Evolutionary conservation across 2,113 vertebrate species (phyloP).

Genomic region (Sorex fumeus): DNA sequence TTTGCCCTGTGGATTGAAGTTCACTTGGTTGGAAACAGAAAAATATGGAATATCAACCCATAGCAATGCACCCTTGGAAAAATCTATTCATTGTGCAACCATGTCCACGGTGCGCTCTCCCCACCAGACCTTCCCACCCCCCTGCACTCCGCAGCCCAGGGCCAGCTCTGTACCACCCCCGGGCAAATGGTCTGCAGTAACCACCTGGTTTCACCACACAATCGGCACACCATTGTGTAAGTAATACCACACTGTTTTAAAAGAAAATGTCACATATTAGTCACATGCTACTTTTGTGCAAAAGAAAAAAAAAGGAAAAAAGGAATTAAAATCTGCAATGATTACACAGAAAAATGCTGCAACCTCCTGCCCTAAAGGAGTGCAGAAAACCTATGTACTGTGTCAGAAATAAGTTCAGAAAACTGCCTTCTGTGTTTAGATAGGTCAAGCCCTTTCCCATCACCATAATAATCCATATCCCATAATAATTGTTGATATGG

Average conservation of each 20-base stretch:
- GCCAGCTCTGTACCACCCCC: neutral
- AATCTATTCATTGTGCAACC: neutral
- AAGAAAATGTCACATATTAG: no score
- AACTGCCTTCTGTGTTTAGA: neutral
- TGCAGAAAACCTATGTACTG: neutral
- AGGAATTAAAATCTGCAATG: no score
- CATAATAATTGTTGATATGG: neutral
- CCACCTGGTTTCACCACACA: no score
- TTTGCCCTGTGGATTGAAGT: constrained; percentile 7
- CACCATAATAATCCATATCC: neutral
- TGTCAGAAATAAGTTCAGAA: neutral
- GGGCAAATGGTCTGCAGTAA: neutral
- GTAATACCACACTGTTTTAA: no score
- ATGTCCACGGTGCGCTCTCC: no score
- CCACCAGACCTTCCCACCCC: neutral
- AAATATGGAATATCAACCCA: neutral
- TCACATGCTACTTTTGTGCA: no score
- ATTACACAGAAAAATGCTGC: no score
- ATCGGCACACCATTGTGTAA: no score
- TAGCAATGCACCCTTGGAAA: neutral
- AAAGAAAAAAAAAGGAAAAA: no score
- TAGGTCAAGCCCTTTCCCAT: neutral
- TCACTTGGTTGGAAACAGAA: neutral
- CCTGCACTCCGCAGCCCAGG: fast-evolving
- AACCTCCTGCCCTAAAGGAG: no score